Conservation (phyloP, 2,888 invertebrate genomes). For the Sisyra nigra region DNA sequence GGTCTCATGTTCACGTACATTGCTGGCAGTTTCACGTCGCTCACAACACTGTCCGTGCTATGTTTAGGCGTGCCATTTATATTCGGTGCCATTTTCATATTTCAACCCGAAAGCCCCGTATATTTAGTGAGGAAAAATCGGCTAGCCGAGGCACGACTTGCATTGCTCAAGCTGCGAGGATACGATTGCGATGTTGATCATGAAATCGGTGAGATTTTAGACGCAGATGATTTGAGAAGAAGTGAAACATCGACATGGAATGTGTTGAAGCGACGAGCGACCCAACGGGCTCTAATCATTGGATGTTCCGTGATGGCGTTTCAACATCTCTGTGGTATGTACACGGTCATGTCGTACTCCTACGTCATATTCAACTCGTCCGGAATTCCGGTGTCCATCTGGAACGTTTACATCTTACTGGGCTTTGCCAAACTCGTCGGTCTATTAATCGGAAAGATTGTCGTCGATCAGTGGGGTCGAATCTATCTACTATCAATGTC, state of each 20-base stretch:
- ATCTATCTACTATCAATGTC: slow-evolving; percentile 54
- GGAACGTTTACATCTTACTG: slow-evolving; percentile 35
- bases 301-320: slow-evolving; percentile 46
- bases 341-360: slow-evolving; percentile 42
- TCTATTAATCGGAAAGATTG: slow-evolving; percentile 49
- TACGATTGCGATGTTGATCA: slow-evolving; percentile 40
- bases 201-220: slow-evolving; percentile 42
- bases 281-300: slow-evolving; percentile 35
- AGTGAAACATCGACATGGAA: slow-evolving; percentile 35
- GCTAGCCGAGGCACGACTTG: slow-evolving; percentile 43
- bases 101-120: slow-evolving; percentile 72
- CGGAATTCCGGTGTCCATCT: slow-evolving; percentile 21
- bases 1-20: slow-evolving; percentile 63
- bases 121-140: slow-evolving; percentile 44
- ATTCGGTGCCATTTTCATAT: slow-evolving; percentile 48
- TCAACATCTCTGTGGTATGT: slow-evolving; percentile 45
- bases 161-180: slow-evolving; percentile 55
- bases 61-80: slow-evolving; percentile 46
- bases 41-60: slow-evolving; percentile 44
- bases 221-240: slow-evolving; percentile 26
- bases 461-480: slow-evolving; percentile 65
- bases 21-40: slow-evolving; percentile 39
- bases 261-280: slow-evolving; percentile 40
- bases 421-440: slow-evolving; percentile 52
- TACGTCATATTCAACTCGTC: slow-evolving; percentile 36